These are phyloP conservation scores for Cotesia typhae DNA, from an alignment of 1,140 invertebrate species.

Conservation along the genomic window DNA sequence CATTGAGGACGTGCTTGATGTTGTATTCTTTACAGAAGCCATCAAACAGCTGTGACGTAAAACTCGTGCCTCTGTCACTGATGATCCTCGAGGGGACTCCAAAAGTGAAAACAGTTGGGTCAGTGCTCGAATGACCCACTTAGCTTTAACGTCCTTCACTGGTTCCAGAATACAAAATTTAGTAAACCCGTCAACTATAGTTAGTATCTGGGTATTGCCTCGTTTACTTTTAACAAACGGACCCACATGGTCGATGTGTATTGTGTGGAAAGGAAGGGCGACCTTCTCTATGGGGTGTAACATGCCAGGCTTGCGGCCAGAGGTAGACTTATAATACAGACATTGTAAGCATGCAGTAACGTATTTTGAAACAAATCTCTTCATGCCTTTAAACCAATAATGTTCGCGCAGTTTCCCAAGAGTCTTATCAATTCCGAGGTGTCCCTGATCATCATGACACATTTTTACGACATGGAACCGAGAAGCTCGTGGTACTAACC, in stretches of 20 bases:
- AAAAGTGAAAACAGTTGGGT: constrained; percentile 38
- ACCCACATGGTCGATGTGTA: constrained; percentile 49
- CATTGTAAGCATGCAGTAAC: constrained; percentile 40
- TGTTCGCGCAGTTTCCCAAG: constrained; percentile 40
- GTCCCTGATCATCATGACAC: constrained; percentile 51
- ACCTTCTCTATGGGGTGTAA: constrained; percentile 48
- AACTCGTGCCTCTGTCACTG: constrained; percentile 49
- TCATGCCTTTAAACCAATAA: constrained; percentile 49
- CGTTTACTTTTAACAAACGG: constrained; percentile 41
- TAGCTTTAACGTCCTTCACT: constrained; percentile 42
- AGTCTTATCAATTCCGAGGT: constrained; percentile 46
- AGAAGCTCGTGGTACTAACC: constrained; percentile 44
- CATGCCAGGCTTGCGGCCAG: constrained; percentile 29
- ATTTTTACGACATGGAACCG: constrained; percentile 48
- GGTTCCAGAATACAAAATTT: constrained; percentile 50
- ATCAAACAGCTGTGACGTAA: constrained; percentile 46
- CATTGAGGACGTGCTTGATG: constrained; percentile 50
- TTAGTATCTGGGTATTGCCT: constrained; percentile 42
- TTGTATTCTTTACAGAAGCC: constrained; percentile 40
- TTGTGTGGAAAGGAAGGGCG: constrained; percentile 49
- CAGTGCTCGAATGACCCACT: constrained; percentile 37
- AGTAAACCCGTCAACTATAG: constrained; percentile 47
- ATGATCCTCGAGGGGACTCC: constrained; percentile 46
- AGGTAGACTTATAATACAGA: constrained; percentile 35
- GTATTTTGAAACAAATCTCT: constrained; percentile 40